Evolutionary conservation across 2,888 invertebrate genomes (phyloP), one percentile per base, ranked within the genome.

Genomic region (Idaea aversata): DNA sequence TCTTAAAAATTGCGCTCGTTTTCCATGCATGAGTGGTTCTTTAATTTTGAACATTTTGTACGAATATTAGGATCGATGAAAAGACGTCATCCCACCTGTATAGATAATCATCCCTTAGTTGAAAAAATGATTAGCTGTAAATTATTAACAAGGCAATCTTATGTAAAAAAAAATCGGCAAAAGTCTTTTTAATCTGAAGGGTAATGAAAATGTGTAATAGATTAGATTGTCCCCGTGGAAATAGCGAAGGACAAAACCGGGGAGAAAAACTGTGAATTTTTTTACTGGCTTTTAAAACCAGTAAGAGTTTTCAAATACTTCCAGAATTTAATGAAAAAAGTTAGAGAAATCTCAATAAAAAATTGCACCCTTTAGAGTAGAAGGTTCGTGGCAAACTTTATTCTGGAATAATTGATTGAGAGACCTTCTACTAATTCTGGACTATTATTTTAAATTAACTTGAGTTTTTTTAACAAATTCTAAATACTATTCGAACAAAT

Each of bases 271-370:
- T 72, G 76, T 72, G 70, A 78, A 77, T 76, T 75, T 77, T 79
- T 82, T 75, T 78, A 72, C 70, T 73, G 71, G 75, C 78, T 74
- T 77, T 78, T 76, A 84, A 82, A 81, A 77, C 74, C 76, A 79
- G 77, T 79, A 72, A 72, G 85, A 86, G 80, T 86, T 84, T 78
- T 69, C 79, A 80, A 88, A 88, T 83, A 82, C 83, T 87, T 85
- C 74, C 71, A 77, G 79, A 82, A 85, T 86, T 85, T 86, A 87
- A 88, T 88, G 86, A 87, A 87, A 86, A 88, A 88, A 88, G 82
- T 88, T 88, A 69, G 71, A 72, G 72, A 80, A 79, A 85, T 83
- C 82, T 85, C 82, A 79, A 79, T 84, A 84, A 87, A 87, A 87
- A 87, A 87, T 81, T 82, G 78, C 77, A 84, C 86, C 83, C 84